Percentiles rank a stretch among this genome's conserved stretches.
Evolutionary conservation across 1,140 invertebrate genomes (phyloP).

Genomic region (Dufourea novaeangliae): DNA sequence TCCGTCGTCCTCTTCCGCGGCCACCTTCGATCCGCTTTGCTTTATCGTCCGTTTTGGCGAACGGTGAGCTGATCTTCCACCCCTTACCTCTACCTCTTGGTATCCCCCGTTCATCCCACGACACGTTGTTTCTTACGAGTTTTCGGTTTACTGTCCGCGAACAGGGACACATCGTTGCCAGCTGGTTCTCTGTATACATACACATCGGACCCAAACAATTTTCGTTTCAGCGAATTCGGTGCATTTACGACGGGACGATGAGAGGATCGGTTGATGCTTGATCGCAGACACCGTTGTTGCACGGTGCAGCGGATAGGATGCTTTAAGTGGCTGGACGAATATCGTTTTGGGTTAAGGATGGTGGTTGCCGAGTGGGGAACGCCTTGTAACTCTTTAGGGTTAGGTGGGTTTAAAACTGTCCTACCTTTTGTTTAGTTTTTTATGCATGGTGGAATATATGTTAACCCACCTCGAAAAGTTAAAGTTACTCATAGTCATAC

Average conservation of each 20-base stretch:
- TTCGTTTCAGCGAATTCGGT: neutral
- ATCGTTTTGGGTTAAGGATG: no score
- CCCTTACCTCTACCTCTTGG: slow-evolving; percentile 34
- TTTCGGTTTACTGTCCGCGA: slow-evolving; percentile 20
- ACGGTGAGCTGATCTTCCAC: slow-evolving; percentile 28
- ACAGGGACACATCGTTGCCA: slow-evolving; percentile 3
- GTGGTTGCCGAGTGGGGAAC: no score
- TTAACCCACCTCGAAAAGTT: no score
- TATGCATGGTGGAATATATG: no score
- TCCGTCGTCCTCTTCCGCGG: slow-evolving; percentile 56
- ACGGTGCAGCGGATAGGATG: neutral
- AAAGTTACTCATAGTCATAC: no score
- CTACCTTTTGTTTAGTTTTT: no score
- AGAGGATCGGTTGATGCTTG: neutral
- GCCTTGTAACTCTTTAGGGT: no score
- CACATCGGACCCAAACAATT: slow-evolving; percentile 9
- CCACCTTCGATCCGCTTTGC: slow-evolving; percentile 43
- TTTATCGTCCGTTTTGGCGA: slow-evolving; percentile 55
- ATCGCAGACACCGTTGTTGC: neutral
- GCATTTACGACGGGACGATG: slow-evolving; percentile 1
- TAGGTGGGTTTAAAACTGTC: no score
- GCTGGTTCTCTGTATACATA: neutral
- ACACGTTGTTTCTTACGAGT: slow-evolving; percentile 35
- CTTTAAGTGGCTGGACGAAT: neutral
- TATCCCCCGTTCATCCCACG: no score